Conservation (phyloP, 2,113 vertebrate species). For the Podarcis cretensis region DNA sequence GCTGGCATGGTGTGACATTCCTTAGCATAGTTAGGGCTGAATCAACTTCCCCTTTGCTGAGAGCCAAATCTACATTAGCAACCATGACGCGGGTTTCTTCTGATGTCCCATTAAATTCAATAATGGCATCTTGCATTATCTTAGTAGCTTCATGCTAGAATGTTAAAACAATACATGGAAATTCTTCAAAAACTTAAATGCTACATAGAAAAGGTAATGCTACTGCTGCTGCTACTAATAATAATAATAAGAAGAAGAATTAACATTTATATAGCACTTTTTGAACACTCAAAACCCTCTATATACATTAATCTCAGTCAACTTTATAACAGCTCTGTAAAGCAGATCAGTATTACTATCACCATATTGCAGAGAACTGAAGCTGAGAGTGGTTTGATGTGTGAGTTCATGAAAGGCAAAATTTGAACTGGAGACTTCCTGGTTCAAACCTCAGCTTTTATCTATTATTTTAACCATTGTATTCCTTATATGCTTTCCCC, state of each 20-base stretch:
- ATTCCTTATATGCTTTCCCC: background rate
- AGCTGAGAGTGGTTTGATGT: background rate
- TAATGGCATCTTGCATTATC: slow-evolving; percentile 79
- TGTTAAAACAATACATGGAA: background rate
- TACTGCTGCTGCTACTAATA: background rate
- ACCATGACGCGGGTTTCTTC: slow-evolving; percentile 76
- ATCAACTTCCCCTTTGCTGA: slow-evolving; percentile 75
- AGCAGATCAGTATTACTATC: background rate
- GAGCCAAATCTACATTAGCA: slow-evolving; percentile 78
- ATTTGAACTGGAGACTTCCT: background rate
- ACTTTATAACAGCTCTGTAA: background rate
- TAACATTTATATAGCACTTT: background rate
- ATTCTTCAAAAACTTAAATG: background rate
- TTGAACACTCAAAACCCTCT: background rate
- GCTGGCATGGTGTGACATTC: slow-evolving; percentile 67
- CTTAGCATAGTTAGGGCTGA: slow-evolving; percentile 68
- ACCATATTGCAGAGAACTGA: background rate
- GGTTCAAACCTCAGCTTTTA: background rate
- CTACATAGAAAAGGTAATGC: background rate
- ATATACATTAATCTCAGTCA: background rate
- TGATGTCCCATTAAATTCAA: slow-evolving; percentile 70
- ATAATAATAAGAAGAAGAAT: background rate
- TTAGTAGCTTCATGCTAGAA: slow-evolving; percentile 80
- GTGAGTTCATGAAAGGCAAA: background rate
- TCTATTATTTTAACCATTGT: background rate